phyloP scores from a whole-genome alignment of 2,888 invertebrate genomes.

The Drosophila buzzatii region DNA sequence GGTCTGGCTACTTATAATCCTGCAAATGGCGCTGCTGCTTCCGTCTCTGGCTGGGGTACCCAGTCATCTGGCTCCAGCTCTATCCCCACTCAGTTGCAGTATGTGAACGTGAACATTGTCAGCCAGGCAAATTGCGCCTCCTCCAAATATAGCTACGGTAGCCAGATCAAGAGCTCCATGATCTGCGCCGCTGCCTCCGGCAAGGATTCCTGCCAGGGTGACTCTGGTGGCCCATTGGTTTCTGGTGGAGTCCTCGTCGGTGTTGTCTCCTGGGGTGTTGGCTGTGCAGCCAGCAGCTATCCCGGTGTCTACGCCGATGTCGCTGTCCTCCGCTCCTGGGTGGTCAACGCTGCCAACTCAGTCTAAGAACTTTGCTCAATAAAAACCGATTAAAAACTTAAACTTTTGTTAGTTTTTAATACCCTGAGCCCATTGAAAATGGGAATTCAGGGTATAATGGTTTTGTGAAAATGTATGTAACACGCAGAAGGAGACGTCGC shows the following conservation, averaged over 20 bases:
- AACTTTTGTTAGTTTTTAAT: background rate
- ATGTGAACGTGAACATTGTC: constrained; percentile 85
- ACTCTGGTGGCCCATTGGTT: constrained; percentile 79
- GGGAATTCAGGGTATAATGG: no score
- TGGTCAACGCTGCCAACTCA: constrained; percentile 29
- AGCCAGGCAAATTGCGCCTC: constrained; percentile 83
- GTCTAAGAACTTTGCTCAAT: constrained; percentile 27
- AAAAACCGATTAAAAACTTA: background rate
- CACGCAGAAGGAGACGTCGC: no score
- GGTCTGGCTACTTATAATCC: constrained; percentile 81
- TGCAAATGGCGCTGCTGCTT: constrained; percentile 56
- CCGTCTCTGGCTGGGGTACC: constrained; percentile 76
- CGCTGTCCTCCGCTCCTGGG: constrained; percentile 55
- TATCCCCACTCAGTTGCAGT: constrained; percentile 83
- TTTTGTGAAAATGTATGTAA: no score
- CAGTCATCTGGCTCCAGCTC: constrained; percentile 67
- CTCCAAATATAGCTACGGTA: constrained; percentile 82
- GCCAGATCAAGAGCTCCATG: constrained; percentile 53
- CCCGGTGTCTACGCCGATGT: constrained; percentile 70
- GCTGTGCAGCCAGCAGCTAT: constrained; percentile 64
- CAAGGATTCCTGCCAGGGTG: constrained; percentile 73
- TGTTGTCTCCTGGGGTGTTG: constrained; percentile 77
- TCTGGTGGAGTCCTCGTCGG: constrained; percentile 60
- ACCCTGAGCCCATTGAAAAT: no score
- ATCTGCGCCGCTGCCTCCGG: constrained; percentile 64